Evolutionary conservation across 2,797 vertebrate species (phyloP), one percentile per base, ranked within the genome.

Genomic region (Hapalemur alaotrensis): DNA sequence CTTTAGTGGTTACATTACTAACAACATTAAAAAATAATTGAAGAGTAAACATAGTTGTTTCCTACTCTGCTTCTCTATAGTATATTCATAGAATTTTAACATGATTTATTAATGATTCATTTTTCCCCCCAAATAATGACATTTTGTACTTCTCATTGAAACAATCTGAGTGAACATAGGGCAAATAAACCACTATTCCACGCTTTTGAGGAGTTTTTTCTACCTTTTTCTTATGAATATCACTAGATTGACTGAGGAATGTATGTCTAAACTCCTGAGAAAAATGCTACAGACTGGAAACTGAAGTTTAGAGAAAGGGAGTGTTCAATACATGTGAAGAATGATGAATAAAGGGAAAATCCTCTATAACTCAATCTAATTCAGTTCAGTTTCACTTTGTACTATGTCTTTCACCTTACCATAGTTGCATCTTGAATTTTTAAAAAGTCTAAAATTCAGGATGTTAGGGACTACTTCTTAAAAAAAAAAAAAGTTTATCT

Each of bases 141-240:
- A 18, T 84, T 81, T 89, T 85, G 35, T 4, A 91, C 61, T 82
- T 97, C 78, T 91, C 22, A 61, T 9, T 76, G 61, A 86, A 96
- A 83, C 4, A 81, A 46, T 57, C n/a, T n/a, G 75, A 88, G 63
- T 35, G 12, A 91, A 0, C 5, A 32, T 41, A 85, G n/a, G 94
- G 50, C 22, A 59, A 89, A 93, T 63, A 93, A 97, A 97, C 91
- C 96, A 95, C 91, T 97, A 87, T 65, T 93, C 38, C 35, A n/a
- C 78, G 30, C n/a, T 95, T 79, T 70, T 54, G 87, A 93, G 35
- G 43, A 61, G n/a, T 54, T 91, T 95, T 83, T 14, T 90, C 67
- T 90, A 79, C 25, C 78, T 32, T 65, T 89, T 50, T 52, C 46
- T 52, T 48, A 35, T 25, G 8, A 72, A 5, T 67, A 73, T 84